Evolutionary conservation across 1,140 invertebrate species (phyloP).

Genomic region (Panagrolaimus sp.): DNA sequence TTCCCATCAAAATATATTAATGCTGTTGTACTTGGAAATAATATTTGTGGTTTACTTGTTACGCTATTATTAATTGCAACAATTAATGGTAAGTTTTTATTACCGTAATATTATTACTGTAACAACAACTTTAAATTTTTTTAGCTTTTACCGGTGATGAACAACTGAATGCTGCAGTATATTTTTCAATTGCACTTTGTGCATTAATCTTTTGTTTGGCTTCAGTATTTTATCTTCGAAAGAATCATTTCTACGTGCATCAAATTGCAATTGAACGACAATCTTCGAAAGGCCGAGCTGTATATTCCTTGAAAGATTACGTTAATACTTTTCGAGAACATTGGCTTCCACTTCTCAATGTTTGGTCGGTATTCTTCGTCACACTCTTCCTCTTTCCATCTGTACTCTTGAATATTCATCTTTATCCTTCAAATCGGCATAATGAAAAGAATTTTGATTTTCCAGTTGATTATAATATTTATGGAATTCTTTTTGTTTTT

Average conservation of each 20-base stretch:
- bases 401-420: slow-evolving; percentile 62
- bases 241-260: slow-evolving; percentile 1
- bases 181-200: slow-evolving; percentile 2
- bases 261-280: neutral
- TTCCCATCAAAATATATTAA: slow-evolving; percentile 87
- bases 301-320: neutral
- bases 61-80: slow-evolving; percentile 75
- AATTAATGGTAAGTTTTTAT: slow-evolving; percentile 62
- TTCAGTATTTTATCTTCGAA: neutral
- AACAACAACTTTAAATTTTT: neutral
- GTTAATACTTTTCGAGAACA: neutral
- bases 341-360: slow-evolving; percentile 4
- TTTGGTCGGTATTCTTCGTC: slow-evolving; percentile 74
- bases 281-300: neutral
- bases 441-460: slow-evolving; percentile 30
- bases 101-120: neutral
- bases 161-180: neutral
- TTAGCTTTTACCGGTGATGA: neutral
- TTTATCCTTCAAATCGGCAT: slow-evolving; percentile 12
- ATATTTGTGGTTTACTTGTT: slow-evolving; percentile 86
- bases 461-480: slow-evolving; percentile 65
- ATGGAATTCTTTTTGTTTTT: slow-evolving; percentile 76
- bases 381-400: slow-evolving; percentile 82
- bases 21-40: slow-evolving; percentile 87
- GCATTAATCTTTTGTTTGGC: neutral